Percentiles rank a stretch among this genome's conserved stretches.
phyloP scores from a whole-genome alignment of 1,140 invertebrate species.

The Calycopis cecrops region DNA sequence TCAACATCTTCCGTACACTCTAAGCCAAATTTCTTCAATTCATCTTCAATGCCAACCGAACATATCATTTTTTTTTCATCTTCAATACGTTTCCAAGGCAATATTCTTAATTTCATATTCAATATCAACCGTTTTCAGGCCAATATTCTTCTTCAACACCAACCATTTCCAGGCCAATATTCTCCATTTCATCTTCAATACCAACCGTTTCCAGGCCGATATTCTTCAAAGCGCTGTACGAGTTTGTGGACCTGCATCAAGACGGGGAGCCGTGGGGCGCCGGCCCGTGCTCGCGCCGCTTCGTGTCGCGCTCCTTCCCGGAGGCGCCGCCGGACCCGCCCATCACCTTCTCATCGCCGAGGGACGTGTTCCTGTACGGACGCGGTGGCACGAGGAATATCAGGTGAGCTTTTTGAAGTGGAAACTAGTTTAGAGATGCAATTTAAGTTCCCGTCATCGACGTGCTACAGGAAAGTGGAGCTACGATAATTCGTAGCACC shows the following conservation, averaged over 20 bases:
- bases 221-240: slow-evolving; percentile 90
- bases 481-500: too few species aligned
- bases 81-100: too few species aligned
- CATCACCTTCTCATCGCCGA: slow-evolving; percentile 80
- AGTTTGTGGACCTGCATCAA: slow-evolving; percentile 91
- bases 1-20: too few species aligned
- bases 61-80: too few species aligned
- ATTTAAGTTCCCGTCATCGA: too few species aligned
- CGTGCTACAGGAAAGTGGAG: too few species aligned
- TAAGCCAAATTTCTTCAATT: too few species aligned
- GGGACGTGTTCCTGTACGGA: slow-evolving; percentile 91
- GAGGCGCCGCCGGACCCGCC: slow-evolving; percentile 76
- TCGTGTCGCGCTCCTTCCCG: slow-evolving; percentile 77
- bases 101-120: too few species aligned
- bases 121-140: too few species aligned
- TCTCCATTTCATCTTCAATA: slow-evolving; percentile 77
- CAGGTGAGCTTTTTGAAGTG: slow-evolving; percentile 71
- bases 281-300: slow-evolving; percentile 81
- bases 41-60: too few species aligned
- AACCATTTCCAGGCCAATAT: slow-evolving; percentile 83
- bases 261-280: slow-evolving; percentile 85
- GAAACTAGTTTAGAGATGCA: too few species aligned
- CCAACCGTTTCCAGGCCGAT: slow-evolving; percentile 78
- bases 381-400: slow-evolving; percentile 88
- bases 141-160: neutral